These are phyloP conservation scores for Saccostrea glomerata DNA, from an alignment of 1,140 invertebrate species.

Conservation along the genomic window DNA sequence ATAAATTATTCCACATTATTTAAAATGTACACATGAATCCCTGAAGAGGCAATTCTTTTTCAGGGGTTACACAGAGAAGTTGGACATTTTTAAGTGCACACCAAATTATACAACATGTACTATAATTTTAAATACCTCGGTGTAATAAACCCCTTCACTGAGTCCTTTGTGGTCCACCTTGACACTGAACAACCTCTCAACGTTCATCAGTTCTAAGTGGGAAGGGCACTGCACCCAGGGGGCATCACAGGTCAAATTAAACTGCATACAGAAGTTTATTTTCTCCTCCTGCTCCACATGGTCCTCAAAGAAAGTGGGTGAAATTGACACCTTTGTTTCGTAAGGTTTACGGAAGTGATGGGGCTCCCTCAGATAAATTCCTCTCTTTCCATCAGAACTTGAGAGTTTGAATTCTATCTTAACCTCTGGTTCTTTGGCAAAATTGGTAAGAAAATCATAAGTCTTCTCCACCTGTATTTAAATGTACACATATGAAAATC, in stretches of 20 bases:
- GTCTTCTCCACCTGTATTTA: constrained; percentile 88
- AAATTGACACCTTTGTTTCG: constrained; percentile 88
- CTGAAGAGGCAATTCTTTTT: no score
- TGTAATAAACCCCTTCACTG: constrained; percentile 87
- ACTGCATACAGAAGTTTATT: constrained; percentile 90
- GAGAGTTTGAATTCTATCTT: constrained; percentile 90
- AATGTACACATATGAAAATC: neutral
- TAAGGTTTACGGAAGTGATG: constrained; percentile 82
- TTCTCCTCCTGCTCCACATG: constrained; percentile 87
- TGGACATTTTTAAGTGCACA: no score
- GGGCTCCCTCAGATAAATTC: constrained; percentile 90
- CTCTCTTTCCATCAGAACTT: constrained; percentile 83
- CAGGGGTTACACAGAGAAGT: no score
- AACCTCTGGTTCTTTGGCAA: constrained; percentile 82
- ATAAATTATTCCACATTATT: constrained; percentile 49
- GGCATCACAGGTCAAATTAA: constrained; percentile 87
- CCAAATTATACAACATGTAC: no score
- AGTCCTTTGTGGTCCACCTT: constrained; percentile 88
- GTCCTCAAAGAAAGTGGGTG: constrained; percentile 90
- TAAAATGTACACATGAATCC: no score
- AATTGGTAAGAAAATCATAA: constrained; percentile 86
- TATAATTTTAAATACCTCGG: constrained; percentile 82
- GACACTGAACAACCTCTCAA: constrained; percentile 82
- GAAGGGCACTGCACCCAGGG: constrained; percentile 89
- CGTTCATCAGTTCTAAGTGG: constrained; percentile 92